Percentiles rank a stretch among this genome's conserved stretches.
Conservation (phyloP, 2,113 vertebrate species). For the Grallaria varia region DNA sequence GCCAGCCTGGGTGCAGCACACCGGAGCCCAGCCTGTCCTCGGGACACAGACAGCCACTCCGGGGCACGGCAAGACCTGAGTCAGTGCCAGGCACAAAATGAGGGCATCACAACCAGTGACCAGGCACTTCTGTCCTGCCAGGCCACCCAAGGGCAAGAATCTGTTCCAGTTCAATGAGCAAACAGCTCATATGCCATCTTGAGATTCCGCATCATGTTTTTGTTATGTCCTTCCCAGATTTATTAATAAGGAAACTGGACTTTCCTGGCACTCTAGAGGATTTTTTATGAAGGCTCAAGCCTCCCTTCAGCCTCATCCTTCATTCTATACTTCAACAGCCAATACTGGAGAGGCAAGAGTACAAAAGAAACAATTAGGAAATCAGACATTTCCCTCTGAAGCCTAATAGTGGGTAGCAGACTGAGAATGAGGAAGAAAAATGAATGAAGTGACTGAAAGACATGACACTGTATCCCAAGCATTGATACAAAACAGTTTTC, state of each 20-base stretch:
- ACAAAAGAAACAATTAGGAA: conserved; percentile 67
- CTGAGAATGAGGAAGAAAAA: conserved; percentile 21
- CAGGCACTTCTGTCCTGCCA: not conserved
- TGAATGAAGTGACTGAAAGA: conserved; percentile 35
- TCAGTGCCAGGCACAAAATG: not conserved
- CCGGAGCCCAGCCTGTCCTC: not conserved
- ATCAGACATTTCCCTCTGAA: conserved; percentile 42
- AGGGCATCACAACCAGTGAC: not conserved
- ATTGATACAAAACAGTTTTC: not conserved
- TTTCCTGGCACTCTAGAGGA: conserved; percentile 64
- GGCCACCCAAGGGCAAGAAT: not conserved
- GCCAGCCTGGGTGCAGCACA: not conserved
- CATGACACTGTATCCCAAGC: not conserved
- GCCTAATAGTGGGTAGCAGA: conserved; percentile 4
- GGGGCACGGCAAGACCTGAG: not conserved
- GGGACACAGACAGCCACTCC: not conserved
- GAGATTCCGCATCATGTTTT: not conserved
- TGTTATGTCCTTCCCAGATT: conserved; percentile 36
- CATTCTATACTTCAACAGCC: conserved; percentile 61
- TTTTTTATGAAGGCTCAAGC: conserved; percentile 65
- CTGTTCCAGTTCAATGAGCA: not conserved
- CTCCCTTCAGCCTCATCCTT: conserved; percentile 65
- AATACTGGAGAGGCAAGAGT: conserved; percentile 58
- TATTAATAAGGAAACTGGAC: conserved; percentile 62
- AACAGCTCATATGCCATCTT: not conserved